These are phyloP conservation scores for Thereuonema tuberculata DNA, from an alignment of 1,140 invertebrate genomes.

Conservation along the genomic window DNA sequence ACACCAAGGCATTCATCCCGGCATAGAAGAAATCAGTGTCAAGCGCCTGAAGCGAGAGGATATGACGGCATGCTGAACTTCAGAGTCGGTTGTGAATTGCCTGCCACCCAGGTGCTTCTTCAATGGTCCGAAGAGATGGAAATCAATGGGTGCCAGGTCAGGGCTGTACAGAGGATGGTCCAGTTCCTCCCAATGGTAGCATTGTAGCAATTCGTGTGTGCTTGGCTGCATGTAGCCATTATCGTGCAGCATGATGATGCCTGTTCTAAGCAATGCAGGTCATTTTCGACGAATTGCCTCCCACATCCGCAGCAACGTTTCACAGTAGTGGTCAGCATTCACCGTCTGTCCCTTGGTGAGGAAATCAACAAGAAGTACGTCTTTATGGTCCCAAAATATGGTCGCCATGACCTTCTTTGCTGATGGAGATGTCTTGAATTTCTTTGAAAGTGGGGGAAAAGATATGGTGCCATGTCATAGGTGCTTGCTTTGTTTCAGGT, in stretches of 20 bases:
- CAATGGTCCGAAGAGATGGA: constrained; percentile 11
- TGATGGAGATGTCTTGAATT: neutral
- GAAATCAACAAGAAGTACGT: neutral
- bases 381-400: neutral
- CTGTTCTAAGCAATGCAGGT: neutral
- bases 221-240: neutral
- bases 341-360: neutral
- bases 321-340: neutral
- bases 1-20: neutral
- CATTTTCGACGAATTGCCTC: neutral
- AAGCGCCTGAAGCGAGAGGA: neutral
- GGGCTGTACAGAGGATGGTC: constrained; percentile 11
- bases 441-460: neutral
- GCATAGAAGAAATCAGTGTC: neutral
- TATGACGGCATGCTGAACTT: neutral
- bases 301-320: neutral
- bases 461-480: no score
- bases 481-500: neutral
- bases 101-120: constrained; percentile 9
- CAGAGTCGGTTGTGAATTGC: constrained; percentile 2
- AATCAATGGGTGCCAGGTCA: constrained; percentile 12
- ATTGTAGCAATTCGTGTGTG: neutral
- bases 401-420: neutral
- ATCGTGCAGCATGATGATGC: neutral
- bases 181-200: constrained; percentile 11